Conservation (phyloP, 1,140 invertebrate species). For the Caenorhabditis brenneri region DNA sequence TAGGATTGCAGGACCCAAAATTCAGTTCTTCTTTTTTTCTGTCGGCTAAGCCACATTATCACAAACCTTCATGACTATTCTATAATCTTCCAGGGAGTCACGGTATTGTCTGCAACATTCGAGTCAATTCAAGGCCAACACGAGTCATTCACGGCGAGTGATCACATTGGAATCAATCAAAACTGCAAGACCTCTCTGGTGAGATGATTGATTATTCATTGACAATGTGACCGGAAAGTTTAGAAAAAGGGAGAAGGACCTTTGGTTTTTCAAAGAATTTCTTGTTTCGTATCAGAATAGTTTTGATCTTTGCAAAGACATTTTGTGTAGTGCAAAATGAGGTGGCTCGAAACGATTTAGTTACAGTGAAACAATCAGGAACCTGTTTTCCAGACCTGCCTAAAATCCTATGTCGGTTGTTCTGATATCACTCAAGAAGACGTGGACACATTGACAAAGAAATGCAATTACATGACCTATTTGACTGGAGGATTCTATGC, state of each 20-base stretch:
- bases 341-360: no score
- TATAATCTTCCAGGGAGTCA: background rate
- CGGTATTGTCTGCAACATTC: conserved; percentile 5
- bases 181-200: conserved; percentile 32
- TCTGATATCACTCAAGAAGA: background rate
- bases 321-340: no score
- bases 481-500: conserved; percentile 7
- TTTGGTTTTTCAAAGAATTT: background rate
- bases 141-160: conserved; percentile 34
- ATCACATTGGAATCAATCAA: conserved; percentile 38
- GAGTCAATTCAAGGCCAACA: conserved; percentile 21
- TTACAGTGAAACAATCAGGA: no score
- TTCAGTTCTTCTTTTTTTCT: no score
- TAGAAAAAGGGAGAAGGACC: background rate
- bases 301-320: no score
- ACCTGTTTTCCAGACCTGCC: background rate
- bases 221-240: background rate
- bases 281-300: background rate
- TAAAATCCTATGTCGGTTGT: background rate
- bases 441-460: background rate
- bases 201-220: conserved; percentile 24
- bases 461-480: conserved; percentile 12
- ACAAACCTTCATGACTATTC: background rate
- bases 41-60: no score
- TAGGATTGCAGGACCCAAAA: no score